A percentile compares a stretch with the other conserved stretches of the same genome.
Conservation (phyloP, 2,797 vertebrate species). For the Paramormyrops hopkinsi region DNA sequence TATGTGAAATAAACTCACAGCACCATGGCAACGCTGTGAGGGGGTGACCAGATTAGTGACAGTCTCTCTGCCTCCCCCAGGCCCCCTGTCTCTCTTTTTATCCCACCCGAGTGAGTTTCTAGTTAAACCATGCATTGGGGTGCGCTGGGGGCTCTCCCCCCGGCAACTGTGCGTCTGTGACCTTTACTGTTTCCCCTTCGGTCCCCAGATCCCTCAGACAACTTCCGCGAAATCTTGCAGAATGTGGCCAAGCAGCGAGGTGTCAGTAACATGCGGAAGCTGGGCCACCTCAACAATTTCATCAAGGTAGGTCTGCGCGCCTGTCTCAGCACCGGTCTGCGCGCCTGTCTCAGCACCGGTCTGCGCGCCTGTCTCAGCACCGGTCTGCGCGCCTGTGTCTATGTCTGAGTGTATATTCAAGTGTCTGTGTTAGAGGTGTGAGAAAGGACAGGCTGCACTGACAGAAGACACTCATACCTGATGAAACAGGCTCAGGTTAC, state of each 20-base stretch:
- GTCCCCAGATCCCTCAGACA: constrained; percentile 83
- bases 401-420: constrained; percentile 20
- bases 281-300: constrained; percentile 98
- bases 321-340: too few relatives aligned
- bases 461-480: background rate
- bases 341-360: constrained; percentile 7
- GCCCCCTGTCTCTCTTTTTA: background rate
- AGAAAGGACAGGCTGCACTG: background rate
- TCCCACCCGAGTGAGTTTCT: background rate
- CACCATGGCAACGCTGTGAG: background rate
- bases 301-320: constrained; percentile 74
- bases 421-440: background rate
- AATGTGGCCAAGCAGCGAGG: constrained; percentile 97
- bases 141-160: background rate
- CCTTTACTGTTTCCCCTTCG: background rate
- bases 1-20: background rate
- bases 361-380: background rate
- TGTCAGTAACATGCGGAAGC: constrained; percentile 97
- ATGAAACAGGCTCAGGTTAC: background rate
- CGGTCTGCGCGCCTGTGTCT: background rate
- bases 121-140: background rate
- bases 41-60: background rate
- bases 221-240: constrained; percentile 95
- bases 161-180: background rate
- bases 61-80: background rate